Base-by-base conservation (phyloP, 2,113 vertebrate species). In the Phylloscopus whistleri region DNA sequence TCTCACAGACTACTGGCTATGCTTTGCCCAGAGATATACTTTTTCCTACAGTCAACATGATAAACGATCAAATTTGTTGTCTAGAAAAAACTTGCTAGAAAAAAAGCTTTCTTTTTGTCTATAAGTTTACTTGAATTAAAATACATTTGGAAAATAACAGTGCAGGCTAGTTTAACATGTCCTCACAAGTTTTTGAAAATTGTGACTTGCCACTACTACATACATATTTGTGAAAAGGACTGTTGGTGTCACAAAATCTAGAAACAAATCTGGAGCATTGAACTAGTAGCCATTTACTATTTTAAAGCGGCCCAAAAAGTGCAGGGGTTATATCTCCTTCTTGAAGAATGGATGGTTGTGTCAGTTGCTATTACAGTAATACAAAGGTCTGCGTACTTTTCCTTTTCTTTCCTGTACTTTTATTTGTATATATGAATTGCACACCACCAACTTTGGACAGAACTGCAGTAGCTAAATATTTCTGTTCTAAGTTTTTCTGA, bases 11-110 rank as follows among this genome's bases (percentile, higher is more conserved):
- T 7, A 28, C 10, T 31, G 22, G 55, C 18, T 68, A 10, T 17
- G 33, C 7, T 74, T 26, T 56, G 9, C 13, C 6, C 24, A 78
- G 11, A n/a, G 7, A 5, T 51, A 12, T 18, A 33, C 5, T 39
- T 10, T 30, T 58, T 66, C 21, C 31, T 28, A 27, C 4, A 37
- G n/a, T 17, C 24, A 59, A 9, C n/a, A 55, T 11, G 11, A 52
- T 20, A 59, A 59, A 59, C 0, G 0, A 48, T n/a, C 31, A 72
- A 55, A 46, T 1, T 17, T 11, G 13, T 74, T 56, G 17, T 6
- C 16, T 35, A 63, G 76, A 72, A 64, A 41, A 89, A 60, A 26
- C 22, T 14, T 55, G 7, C 13, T 15, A 26, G 30, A 49, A 48
- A 11, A 11, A 86, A 69, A 22, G 10, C 5, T 48, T 85, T 73